These are phyloP conservation scores for Lagopus muta DNA, from an alignment of 2,113 vertebrate genomes.

Conservation along the genomic window DNA sequence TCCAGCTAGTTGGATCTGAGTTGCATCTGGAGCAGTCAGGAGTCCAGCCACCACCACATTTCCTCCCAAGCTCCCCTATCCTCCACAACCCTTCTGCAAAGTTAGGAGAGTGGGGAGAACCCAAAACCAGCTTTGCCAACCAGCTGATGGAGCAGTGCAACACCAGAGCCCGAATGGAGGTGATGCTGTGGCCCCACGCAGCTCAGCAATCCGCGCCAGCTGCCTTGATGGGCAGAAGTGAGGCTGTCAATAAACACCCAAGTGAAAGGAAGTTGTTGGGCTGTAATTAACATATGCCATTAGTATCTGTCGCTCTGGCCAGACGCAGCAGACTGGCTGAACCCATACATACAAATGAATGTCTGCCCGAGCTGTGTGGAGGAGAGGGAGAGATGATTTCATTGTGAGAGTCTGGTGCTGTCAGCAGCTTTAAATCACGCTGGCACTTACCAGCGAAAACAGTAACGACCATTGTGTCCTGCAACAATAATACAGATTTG, in stretches of 20 bases:
- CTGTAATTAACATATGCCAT: slow-evolving; percentile 80
- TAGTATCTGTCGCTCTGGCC: slow-evolving; percentile 78
- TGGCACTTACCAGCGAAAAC: slow-evolving; percentile 83
- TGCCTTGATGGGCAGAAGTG: slow-evolving; percentile 66
- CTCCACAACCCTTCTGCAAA: background rate
- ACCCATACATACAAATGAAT: slow-evolving; percentile 85
- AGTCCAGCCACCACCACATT: background rate
- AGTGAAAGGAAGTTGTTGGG: slow-evolving; percentile 77
- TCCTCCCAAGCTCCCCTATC: background rate
- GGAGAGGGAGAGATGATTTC: slow-evolving; percentile 79
- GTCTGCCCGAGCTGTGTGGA: slow-evolving; percentile 79
- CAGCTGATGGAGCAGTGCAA: background rate
- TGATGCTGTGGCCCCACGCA: slow-evolving; percentile 14
- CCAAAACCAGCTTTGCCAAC: background rate
- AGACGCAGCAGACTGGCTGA: slow-evolving; percentile 81
- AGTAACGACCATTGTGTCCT: slow-evolving; percentile 80
- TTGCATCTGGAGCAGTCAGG: background rate
- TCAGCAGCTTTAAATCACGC: slow-evolving; percentile 92
- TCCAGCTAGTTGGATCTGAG: background rate
- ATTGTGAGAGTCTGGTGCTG: slow-evolving; percentile 86
- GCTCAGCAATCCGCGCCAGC: slow-evolving; percentile 37
- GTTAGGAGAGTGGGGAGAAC: fast-evolving
- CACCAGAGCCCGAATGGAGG: background rate
- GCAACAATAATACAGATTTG: slow-evolving; percentile 74
- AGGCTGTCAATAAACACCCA: slow-evolving; percentile 76